Evolutionary conservation across 2,888 invertebrate species (phyloP).

Genomic region (Synanthedon tipuliformis): DNA sequence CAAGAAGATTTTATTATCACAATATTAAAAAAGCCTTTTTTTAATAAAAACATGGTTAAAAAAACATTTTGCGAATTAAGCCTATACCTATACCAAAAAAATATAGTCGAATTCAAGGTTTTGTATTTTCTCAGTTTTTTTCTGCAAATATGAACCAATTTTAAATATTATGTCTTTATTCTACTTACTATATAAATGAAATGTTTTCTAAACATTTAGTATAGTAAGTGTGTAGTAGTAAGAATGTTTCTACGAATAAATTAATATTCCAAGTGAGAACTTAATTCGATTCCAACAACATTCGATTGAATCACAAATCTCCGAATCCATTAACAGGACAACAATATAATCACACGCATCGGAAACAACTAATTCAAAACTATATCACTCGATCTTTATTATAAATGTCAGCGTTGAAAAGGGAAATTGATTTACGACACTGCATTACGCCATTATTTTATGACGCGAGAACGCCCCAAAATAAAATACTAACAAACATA

Average conservation of each 20-base stretch:
- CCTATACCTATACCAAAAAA: no score
- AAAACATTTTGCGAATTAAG: no score
- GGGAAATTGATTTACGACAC: conserved; percentile 65
- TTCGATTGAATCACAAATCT: neutral
- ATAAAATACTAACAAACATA: conserved; percentile 70
- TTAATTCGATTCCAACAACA: neutral
- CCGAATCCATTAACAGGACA: neutral
- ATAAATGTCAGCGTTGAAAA: conserved; percentile 62
- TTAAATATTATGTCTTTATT: no score
- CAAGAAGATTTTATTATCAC: no score
- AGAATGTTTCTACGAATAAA: neutral
- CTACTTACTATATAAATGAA: no score
- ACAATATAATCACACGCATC: conserved; percentile 38
- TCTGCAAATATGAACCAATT: no score
- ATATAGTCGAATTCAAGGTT: no score
- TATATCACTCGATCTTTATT: conserved; percentile 45
- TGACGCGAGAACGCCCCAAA: conserved; percentile 67
- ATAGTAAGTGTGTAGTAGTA: no score
- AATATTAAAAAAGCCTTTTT: no score
- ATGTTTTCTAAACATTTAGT: no score
- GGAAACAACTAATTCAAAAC: conserved; percentile 48
- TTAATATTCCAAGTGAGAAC: neutral
- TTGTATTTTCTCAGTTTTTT: no score
- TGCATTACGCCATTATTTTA: conserved; percentile 69
- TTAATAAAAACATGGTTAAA: no score